These are phyloP conservation scores for Falco cherrug DNA, from an alignment of 2,797 vertebrate genomes.

Conservation along the genomic window DNA sequence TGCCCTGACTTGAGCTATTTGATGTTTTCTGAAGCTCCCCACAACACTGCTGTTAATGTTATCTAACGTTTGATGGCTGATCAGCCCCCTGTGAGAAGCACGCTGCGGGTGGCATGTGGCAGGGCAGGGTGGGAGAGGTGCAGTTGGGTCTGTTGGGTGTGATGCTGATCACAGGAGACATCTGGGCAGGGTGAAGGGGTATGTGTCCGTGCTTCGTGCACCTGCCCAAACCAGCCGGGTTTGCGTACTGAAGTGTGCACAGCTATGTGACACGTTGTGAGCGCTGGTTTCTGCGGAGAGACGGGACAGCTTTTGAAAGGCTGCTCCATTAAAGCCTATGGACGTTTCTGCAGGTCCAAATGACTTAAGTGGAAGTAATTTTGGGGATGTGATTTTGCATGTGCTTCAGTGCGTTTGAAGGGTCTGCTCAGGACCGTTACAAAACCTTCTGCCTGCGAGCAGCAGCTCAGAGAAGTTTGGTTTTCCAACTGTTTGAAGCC, in stretches of 20 bases:
- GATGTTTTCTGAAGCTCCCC: background rate
- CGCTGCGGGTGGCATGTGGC: accelerated
- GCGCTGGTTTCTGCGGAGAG: accelerated
- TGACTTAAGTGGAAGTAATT: constrained; percentile 41
- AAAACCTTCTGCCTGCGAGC: background rate
- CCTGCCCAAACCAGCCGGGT: background rate
- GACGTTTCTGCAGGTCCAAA: background rate
- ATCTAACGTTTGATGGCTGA: background rate
- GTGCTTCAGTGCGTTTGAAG: background rate
- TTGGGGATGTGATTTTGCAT: background rate
- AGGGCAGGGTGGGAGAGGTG: background rate
- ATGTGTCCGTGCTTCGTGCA: accelerated
- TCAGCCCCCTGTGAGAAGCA: accelerated
- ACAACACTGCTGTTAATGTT: background rate
- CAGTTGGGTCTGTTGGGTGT: background rate
- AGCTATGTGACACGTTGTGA: background rate
- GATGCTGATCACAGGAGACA: background rate
- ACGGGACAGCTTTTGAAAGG: background rate
- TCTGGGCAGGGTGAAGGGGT: background rate
- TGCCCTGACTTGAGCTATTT: background rate
- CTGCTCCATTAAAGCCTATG: background rate
- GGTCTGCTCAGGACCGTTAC: background rate
- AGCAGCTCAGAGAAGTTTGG: background rate
- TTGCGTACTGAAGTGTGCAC: background rate
- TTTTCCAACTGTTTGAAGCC: background rate